These are phyloP conservation scores for Cathartes aura DNA, from an alignment of 2,113 vertebrate genomes.

Conservation along the genomic window DNA sequence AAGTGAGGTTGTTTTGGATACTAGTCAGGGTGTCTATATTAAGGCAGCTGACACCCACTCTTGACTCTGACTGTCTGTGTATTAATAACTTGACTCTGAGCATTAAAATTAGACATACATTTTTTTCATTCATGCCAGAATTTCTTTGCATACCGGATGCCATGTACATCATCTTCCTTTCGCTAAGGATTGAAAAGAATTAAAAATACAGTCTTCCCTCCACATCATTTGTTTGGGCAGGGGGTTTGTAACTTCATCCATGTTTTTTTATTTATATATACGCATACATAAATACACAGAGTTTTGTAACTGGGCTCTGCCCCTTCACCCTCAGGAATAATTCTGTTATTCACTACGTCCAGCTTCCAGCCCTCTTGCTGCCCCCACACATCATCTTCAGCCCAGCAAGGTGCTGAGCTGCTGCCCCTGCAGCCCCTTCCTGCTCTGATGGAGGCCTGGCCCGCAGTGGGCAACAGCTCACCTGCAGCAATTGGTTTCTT, in stretches of 20 bases:
- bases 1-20: not conserved
- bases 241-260: not conserved
- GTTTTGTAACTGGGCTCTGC: not conserved
- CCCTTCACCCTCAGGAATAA: not conserved
- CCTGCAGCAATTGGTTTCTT: not conserved
- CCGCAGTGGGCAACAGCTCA: fast-evolving
- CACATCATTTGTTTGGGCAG: not conserved
- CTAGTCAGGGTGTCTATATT: not conserved
- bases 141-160: not conserved
- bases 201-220: not conserved
- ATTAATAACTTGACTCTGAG: not conserved
- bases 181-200: not conserved
- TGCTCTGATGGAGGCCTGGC: not conserved
- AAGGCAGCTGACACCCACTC: not conserved
- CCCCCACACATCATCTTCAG: not conserved
- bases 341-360: not conserved
- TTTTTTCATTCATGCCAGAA: conserved; percentile 6
- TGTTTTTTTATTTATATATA: not conserved
- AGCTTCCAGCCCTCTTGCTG: not conserved
- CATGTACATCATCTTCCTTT: not conserved
- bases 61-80: not conserved
- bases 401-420: not conserved
- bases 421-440: not conserved
- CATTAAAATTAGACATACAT: not conserved
- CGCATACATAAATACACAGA: not conserved